Evolutionary conservation across 1,140 invertebrate genomes (phyloP), one percentile per base, ranked within the genome.

Genomic region (Drosophila pectinifera): DNA sequence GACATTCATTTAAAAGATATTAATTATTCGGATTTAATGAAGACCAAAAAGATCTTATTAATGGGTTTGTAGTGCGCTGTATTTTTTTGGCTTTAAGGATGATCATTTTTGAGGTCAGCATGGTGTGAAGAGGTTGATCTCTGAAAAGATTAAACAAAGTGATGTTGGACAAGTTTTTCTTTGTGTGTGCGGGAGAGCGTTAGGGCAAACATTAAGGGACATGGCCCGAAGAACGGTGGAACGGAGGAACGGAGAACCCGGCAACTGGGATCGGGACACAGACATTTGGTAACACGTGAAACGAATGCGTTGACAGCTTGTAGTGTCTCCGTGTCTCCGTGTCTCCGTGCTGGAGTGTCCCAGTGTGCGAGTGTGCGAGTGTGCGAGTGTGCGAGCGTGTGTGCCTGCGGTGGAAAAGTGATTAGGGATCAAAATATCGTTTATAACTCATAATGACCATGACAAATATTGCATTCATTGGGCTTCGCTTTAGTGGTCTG

Each of bases 371-470:
- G 54, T 36, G 48, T 42, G 54, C 43, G 31, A 34, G 43, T 26
- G 46, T 56, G 31, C 26, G 51, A 18, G 43, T 41, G 59, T 58
- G 28, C 11, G 28, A 14, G 48, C 28, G 55, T 45, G 54, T 36
- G 42, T 39, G 59, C 69, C 57, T 59, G 61, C 43, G 56, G 48
- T 68, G 45, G 46, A 62, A 70, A 85, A 85, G 77, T 86, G 83
- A 86, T 86, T 82, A 86, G 75, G 78, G 83, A 88, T 88, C 83
- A 88, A 88, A 88, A 88, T 88, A 88, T 83, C 79, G 83, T 88
- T 88, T 88, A 88, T 88, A 88, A 82, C 83, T 80, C 83, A 89
- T 89, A 88, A 88, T 83, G 80, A 89, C 83, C 84, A 89, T 88
- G 80, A 88, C 83, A 82, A 88, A 86, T 79, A 82, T 74, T 81